phyloP scores from a whole-genome alignment of 53 echinoderm and acorn worm genomes.

The Paelopatides confundens region DNA sequence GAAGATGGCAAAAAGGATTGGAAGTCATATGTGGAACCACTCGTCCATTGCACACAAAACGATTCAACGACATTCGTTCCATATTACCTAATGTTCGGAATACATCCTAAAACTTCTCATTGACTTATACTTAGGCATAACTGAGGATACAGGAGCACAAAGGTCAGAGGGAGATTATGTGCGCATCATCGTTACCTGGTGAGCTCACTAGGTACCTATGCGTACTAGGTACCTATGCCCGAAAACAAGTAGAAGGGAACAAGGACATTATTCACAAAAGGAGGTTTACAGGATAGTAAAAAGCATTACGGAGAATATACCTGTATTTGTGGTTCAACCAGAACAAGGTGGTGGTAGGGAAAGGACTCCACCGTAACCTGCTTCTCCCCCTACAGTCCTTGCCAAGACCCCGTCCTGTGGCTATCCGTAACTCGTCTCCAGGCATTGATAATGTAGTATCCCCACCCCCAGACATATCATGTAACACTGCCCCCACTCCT shows the following conservation, averaged over 20 bases:
- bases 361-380: slow-evolving; percentile 32
- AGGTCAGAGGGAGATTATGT: too few relatives aligned
- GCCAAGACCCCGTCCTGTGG: neutral
- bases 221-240: slow-evolving; percentile 22
- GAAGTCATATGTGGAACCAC: slow-evolving; percentile 20
- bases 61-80: neutral
- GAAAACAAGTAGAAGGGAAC: slow-evolving; percentile 3
- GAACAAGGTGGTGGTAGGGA: neutral
- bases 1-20: slow-evolving; percentile 12
- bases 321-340: too few relatives aligned
- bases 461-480: too few relatives aligned
- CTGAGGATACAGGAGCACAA: too few relatives aligned
- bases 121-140: neutral
- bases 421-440: too few relatives aligned
- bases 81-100: neutral
- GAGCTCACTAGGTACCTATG: too few relatives aligned
- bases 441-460: too few relatives aligned
- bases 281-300: too few relatives aligned
- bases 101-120: neutral
- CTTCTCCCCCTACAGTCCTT: slow-evolving; percentile 31
- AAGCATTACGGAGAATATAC: too few relatives aligned
- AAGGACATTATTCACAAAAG: too few relatives aligned
- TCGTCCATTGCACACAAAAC: neutral
- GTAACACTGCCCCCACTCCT: too few relatives aligned
- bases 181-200: too few relatives aligned